phyloP scores from a whole-genome alignment of 2,797 vertebrate species.

The Pipistrellus kuhlii region DNA sequence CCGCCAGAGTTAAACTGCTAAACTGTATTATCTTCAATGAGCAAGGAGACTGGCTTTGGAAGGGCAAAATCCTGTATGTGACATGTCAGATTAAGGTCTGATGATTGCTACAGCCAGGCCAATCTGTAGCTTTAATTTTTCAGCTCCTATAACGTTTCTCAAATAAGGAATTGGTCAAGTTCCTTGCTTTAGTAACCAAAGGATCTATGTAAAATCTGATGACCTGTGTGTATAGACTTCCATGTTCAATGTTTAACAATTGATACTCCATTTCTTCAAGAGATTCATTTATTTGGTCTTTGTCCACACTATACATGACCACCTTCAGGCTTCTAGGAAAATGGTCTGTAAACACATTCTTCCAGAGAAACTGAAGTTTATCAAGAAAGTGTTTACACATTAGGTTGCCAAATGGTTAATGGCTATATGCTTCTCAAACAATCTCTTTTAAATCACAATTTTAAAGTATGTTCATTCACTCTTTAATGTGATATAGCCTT shows the following conservation, averaged over 20 bases:
- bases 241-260: not conserved
- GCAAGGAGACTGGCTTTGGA: not conserved
- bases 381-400: not conserved
- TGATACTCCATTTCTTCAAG: not conserved
- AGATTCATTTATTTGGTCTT: not conserved
- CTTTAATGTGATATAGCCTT: not conserved
- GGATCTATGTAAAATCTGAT: not conserved
- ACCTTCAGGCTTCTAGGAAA: not conserved
- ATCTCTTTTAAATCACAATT: not conserved
- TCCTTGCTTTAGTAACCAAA: not conserved
- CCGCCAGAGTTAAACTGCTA: not conserved
- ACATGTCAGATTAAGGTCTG: not conserved
- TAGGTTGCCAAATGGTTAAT: not conserved
- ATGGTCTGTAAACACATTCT: not conserved
- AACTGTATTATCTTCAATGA: not conserved
- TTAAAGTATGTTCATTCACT: not conserved
- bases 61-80: not conserved
- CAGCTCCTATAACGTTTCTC: not conserved
- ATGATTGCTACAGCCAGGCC: not conserved
- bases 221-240: not conserved
- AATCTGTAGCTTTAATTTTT: not conserved
- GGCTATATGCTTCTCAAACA: not conserved
- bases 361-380: not conserved
- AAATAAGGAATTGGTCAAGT: slow-evolving; percentile 9
- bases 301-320: not conserved